Conservation (phyloP, 2,888 invertebrate species). For the Carcina quercana region DNA sequence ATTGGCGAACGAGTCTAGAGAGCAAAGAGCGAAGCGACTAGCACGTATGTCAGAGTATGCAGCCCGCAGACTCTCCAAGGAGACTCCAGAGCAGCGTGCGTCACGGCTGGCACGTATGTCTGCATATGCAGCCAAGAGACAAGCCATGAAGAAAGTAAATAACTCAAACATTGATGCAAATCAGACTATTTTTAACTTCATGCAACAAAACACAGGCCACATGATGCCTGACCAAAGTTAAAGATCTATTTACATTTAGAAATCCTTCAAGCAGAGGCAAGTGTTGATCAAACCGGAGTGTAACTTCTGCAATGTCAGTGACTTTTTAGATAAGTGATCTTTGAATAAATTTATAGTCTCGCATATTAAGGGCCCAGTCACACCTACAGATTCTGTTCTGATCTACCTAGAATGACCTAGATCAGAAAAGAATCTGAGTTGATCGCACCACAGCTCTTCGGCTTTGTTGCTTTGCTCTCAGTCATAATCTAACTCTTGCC, state of each 20-base stretch:
- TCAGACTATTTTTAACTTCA: slow-evolving; percentile 6
- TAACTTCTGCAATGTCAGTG: no score
- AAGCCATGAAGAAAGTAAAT: slow-evolving; percentile 42
- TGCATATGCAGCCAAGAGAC: slow-evolving; percentile 56
- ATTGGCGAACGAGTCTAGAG: slow-evolving; percentile 47
- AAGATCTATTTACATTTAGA: slow-evolving; percentile 5
- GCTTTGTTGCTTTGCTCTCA: no score
- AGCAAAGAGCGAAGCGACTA: slow-evolving; percentile 51
- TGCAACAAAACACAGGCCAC: slow-evolving; percentile 11
- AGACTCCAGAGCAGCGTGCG: slow-evolving; percentile 53
- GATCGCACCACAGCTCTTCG: no score
- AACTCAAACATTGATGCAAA: slow-evolving; percentile 11
- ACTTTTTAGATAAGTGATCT: no score
- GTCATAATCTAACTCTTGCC: no score
- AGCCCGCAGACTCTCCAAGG: slow-evolving; percentile 53
- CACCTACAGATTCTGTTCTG: no score
- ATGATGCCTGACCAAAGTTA: slow-evolving; percentile 31
- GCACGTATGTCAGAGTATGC: slow-evolving; percentile 65
- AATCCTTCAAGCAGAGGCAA: not conserved
- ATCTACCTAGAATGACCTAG: no score
- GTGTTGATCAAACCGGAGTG: no score
- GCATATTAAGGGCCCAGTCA: no score
- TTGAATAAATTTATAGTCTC: no score
- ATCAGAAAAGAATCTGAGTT: no score
- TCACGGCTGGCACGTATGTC: slow-evolving; percentile 55